Base-by-base conservation (phyloP, 2,113 vertebrate genomes). In the Prolemur simus region DNA sequence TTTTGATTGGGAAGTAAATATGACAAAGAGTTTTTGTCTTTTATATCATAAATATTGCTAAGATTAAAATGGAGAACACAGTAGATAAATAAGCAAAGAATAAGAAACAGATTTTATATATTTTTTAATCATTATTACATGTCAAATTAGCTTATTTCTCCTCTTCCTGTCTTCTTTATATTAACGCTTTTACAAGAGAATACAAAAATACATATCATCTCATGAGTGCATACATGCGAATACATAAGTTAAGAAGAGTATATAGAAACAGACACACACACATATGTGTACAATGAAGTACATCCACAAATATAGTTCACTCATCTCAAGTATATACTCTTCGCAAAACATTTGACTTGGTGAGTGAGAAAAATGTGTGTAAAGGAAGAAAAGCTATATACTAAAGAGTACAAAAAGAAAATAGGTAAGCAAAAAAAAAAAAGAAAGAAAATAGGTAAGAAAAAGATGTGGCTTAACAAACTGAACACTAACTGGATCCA, bases 161-260 rank as follows among this genome's bases (percentile, higher is more conserved):
- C 9, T 94, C 39, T 27, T n/a, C 42, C 34, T 83, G 18, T 78
- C 52, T 74, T 39, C 87, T 89, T 77, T 82, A 69, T 94, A 87
- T 83, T 88, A 21, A 87, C 20, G 64, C 76, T 89, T 91, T 93
- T 92, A 58, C 21, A 86, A 80, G 81, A 77, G 95, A 87, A 90
- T 89, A 27, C 34, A 83, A 78, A 71, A 87, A 47, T 15, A 71
- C 34, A 49, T 84, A 42, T 54, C 34, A n/a, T 82, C 14, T 94
- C 63, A 66, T 27, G 60, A n/a, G 52, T 73, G 23, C 13, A 64
- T 9, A 13, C 68, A 34, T 82, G 39, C 37, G 76, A 82, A 12
- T 56, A 64, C 29, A 54, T 69, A 76, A 8, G 60, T 84, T 87
- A n/a, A 42, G 42, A 87, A 93, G 49, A 93, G 17, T 45, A 29